phyloP scores from a whole-genome alignment of 1,140 invertebrate genomes.

The Helicorthomorpha holstii region DNA sequence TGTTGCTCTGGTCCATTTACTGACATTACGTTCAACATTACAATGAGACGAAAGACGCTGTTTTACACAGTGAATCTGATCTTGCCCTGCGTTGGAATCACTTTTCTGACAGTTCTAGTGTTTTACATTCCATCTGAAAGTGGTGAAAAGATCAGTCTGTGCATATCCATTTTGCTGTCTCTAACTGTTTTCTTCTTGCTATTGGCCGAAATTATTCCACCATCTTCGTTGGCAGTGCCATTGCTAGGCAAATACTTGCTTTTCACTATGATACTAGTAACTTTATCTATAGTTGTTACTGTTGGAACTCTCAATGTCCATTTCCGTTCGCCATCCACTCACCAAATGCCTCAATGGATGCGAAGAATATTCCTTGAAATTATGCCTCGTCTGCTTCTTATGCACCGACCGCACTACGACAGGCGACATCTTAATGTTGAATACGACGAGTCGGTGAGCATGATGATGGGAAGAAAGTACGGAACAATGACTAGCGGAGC shows the following conservation, averaged over 20 bases:
- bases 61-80: conserved; percentile 86
- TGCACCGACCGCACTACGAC: conserved; percentile 68
- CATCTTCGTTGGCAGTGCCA: conserved; percentile 92
- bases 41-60: conserved; percentile 76
- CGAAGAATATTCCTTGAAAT: conserved; percentile 70
- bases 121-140: conserved; percentile 92
- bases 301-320: conserved; percentile 94
- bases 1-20: conserved; percentile 33
- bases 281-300: conserved; percentile 89
- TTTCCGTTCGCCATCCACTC: conserved; percentile 92
- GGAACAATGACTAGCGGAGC: neutral
- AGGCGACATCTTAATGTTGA: conserved; percentile 33
- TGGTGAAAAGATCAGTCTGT: conserved; percentile 89
- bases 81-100: conserved; percentile 75
- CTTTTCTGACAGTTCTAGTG: conserved; percentile 83
- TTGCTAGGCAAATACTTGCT: conserved; percentile 87
- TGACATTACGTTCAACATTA: conserved; percentile 92
- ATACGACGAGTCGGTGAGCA: neutral
- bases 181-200: conserved; percentile 97
- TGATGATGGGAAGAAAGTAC: neutral
- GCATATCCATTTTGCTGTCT: conserved; percentile 94
- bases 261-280: conserved; percentile 96
- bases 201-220: conserved; percentile 91
- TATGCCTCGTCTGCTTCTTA: conserved; percentile 73
- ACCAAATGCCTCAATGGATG: conserved; percentile 83